Percentiles rank a stretch among this genome's conserved stretches.
phyloP scores from a whole-genome alignment of 2,113 vertebrate species.

The Indicator indicator region DNA sequence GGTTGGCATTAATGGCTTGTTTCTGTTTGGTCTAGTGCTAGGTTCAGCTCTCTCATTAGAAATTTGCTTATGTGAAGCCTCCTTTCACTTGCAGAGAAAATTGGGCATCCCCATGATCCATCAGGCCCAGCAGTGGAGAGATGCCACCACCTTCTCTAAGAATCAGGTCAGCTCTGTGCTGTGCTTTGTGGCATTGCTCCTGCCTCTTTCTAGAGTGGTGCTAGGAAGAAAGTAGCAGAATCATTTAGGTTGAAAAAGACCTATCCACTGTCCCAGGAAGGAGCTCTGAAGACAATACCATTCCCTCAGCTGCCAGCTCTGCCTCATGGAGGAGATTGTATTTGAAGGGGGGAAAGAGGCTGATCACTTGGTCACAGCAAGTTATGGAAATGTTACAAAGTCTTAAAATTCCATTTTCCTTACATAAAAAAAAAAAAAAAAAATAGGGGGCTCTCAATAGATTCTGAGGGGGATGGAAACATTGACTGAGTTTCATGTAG shows the following conservation, averaged over 20 bases:
- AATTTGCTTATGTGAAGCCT: neutral
- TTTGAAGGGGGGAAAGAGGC: neutral
- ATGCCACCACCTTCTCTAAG: neutral
- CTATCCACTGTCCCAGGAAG: neutral
- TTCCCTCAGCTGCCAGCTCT: neutral
- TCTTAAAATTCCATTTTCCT: constrained; percentile 36
- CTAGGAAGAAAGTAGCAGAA: neutral
- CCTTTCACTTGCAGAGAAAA: neutral
- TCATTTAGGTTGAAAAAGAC: neutral
- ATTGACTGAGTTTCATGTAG: constrained; percentile 34
- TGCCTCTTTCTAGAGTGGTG: neutral
- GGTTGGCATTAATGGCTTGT: neutral
- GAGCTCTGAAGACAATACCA: neutral
- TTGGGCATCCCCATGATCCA: accelerated
- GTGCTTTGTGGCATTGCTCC: neutral
- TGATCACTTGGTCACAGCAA: constrained; percentile 4
- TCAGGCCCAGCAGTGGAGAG: neutral
- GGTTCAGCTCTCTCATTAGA: neutral
- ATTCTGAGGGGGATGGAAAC: constrained; percentile 54
- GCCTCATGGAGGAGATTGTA: neutral
- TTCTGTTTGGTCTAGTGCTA: neutral
- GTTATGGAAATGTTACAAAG: constrained; percentile 21
- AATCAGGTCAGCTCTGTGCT: neutral
- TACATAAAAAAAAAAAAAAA: neutral
- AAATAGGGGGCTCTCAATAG: neutral